Evolutionary conservation across 1,140 invertebrate genomes (phyloP), one percentile per base, ranked within the genome.

Genomic region (Acromyrmex echinatior): DNA sequence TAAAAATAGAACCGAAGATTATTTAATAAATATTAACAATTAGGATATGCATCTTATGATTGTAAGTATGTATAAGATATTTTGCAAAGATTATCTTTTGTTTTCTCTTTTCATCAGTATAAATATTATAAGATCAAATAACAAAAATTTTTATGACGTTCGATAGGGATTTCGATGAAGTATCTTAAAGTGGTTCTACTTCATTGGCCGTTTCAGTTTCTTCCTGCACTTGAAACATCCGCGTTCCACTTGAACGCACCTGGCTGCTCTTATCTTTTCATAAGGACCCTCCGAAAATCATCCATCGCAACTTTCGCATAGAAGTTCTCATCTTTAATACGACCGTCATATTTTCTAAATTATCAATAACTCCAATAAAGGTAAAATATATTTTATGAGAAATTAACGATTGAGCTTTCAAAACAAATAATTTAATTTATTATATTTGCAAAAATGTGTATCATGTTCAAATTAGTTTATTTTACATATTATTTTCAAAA

Each of bases 41-140:
- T 2, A 71, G 3, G 49, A 51, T n/a, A n/a, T 28, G 25, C 2
- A n/a, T 14, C 14, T 1, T 62, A n/a, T 53, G 2, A 18, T 16
- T 70, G 25, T 16, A 39, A 39, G 2, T 3, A 16, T 16, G 5
- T 12, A 39, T 10, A 6, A 58, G 12, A 25, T 5, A 35, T 35
- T 76, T 0, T 76, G 35, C 16, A 12, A 7, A 45, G 18, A 74
- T 49, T 28, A 49, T 9, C 58, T 73, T 49, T 18, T 18, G 25
- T 49, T 77, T n/a, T 9, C 71, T 70, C 85, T 63, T 86, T 88
- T 88, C 89, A 51, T 62, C 86, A 82, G 65, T 86, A 86, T 93
- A 93, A 91, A 93, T 93, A 93, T 93, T 90, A 88, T 91, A 82
- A 92, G 91, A 89, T 82, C 89, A 88, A 88, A 90, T 90, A 86